Percentiles rank a stretch among this genome's conserved stretches.
These are phyloP conservation scores for Ophiodon elongatus DNA, from an alignment of 2,113 vertebrate genomes.

Conservation along the genomic window DNA sequence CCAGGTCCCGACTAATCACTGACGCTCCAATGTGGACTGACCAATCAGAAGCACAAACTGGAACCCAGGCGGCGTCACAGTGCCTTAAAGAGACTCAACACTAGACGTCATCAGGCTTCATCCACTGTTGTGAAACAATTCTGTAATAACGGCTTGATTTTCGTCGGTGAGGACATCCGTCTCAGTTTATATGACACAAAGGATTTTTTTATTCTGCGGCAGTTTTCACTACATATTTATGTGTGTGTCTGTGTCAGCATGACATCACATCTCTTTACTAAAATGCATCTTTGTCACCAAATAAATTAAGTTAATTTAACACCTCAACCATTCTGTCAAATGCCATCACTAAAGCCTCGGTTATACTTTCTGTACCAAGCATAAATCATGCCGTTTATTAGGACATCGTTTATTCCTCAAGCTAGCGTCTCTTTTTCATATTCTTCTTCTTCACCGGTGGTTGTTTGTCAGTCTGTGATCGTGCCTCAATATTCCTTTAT, in stretches of 20 bases:
- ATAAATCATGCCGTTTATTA: neutral
- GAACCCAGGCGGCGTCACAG: neutral
- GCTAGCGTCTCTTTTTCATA: neutral
- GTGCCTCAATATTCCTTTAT: slow-evolving; percentile 1
- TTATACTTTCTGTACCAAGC: neutral
- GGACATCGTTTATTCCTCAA: neutral
- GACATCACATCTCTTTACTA: neutral
- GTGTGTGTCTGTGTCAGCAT: neutral
- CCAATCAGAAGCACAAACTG: slow-evolving; percentile 1
- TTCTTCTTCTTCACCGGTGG: neutral
- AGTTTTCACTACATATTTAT: slow-evolving; percentile 31
- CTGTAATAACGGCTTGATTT: slow-evolving; percentile 23
- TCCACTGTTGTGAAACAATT: slow-evolving; percentile 27
- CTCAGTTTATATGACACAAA: slow-evolving; percentile 1
- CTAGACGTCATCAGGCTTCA: neutral
- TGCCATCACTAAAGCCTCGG: neutral
- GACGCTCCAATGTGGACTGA: slow-evolving; percentile 14
- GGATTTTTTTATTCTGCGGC: neutral
- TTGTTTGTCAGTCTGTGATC: neutral
- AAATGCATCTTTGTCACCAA: slow-evolving; percentile 6
- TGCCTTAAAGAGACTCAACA: slow-evolving; percentile 17
- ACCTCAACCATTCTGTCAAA: neutral
- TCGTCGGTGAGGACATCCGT: neutral
- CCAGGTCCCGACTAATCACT: neutral
- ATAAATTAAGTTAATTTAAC: neutral